A percentile compares a stretch with the other conserved stretches of the same genome.
Evolutionary conservation across 2,888 invertebrate species (phyloP).

Genomic region (Phyto melanocephala): DNA sequence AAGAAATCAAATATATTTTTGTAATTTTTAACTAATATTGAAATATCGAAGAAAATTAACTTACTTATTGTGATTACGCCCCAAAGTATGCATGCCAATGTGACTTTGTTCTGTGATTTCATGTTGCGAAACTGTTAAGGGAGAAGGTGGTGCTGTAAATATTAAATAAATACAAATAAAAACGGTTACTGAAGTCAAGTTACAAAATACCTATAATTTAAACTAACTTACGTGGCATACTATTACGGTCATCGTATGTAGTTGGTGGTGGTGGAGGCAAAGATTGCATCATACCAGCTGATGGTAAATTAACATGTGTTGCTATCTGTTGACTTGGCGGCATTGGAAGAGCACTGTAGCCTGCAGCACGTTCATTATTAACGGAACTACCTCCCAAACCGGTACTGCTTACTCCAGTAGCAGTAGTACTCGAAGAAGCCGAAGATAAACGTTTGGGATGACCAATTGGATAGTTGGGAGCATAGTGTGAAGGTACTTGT

Average conservation of each 20-base stretch:
- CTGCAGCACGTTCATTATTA: conserved; percentile 84
- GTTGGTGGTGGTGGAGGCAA: conserved; percentile 86
- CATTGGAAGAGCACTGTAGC: conserved; percentile 92
- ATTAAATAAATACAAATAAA: background rate
- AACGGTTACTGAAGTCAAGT: no score
- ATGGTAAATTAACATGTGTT: conserved; percentile 79
- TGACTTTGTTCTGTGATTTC: conserved; percentile 79
- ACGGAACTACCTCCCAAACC: conserved; percentile 76
- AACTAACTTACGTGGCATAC: conserved; percentile 89
- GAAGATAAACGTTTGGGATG: conserved; percentile 83
- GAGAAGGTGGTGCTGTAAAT: conserved; percentile 88
- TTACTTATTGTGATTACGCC: conserved; percentile 78
- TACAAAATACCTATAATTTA: no score
- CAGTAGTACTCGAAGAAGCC: conserved; percentile 72
- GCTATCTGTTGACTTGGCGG: conserved; percentile 80
- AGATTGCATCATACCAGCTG: conserved; percentile 94
- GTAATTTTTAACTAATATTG: background rate
- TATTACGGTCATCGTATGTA: conserved; percentile 82
- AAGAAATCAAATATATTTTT: conserved; percentile 33
- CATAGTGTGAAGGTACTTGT: conserved; percentile 97
- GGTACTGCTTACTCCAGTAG: conserved; percentile 70
- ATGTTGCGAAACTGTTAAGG: conserved; percentile 85
- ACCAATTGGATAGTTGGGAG: conserved; percentile 94
- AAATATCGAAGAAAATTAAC: background rate
- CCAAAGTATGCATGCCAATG: conserved; percentile 80